Base-by-base conservation (phyloP, 2,113 vertebrate genomes). In the Sinocyclocheilus anophthalmus region DNA sequence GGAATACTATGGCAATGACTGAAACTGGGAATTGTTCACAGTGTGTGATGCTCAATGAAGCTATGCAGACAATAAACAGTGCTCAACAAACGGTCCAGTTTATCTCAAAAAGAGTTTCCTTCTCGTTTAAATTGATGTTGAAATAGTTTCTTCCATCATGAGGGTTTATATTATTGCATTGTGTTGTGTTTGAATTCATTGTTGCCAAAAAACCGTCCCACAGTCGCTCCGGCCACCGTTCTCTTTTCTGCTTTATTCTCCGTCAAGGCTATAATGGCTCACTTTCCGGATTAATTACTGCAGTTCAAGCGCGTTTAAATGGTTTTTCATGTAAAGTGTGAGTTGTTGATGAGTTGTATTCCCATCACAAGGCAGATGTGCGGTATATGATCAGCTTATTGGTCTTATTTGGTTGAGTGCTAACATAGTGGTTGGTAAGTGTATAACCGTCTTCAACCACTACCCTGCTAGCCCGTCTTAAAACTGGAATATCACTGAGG, bases 401-500 rank as follows among this genome's bases (percentile, higher is more conserved):
- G n/a, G n/a, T n/a, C n/a, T n/a, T n/a, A n/a, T n/a, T n/a, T 70
- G 65, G 63, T 82, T 81, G 26, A 53, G 63, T 70, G n/a, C n/a
- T n/a, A 82, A 67, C 63, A 22, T 82, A 67, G 42, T 69, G 18
- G n/a, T n/a, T 67, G 16, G 20, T 69, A 70, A 82, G 7, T 3
- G 12, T 78, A 14, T 6, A 39, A n/a, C n/a, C n/a, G 18, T 30
- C 24, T 67, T 50, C 57, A 65, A 67, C 20, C 20, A 76, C n/a
- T n/a, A 63, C 18, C 18, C 42, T 24, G 33, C 30, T 30, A n/a
- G 39, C 14, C 14, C 45, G 3, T 59, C 37, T 85, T 84, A 85
- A n/a, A n/a, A 85, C 69, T 76, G 48, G 48, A 88, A 82, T 69
- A 69, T 82, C 63, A 69, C 61, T 14, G 12, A 69, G 37, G 50